A percentile compares a stretch with the other conserved stretches of the same genome.
Conservation (phyloP, 37 sponge, comb jelly and placozoan genomes). For the Oopsacas minuta region DNA sequence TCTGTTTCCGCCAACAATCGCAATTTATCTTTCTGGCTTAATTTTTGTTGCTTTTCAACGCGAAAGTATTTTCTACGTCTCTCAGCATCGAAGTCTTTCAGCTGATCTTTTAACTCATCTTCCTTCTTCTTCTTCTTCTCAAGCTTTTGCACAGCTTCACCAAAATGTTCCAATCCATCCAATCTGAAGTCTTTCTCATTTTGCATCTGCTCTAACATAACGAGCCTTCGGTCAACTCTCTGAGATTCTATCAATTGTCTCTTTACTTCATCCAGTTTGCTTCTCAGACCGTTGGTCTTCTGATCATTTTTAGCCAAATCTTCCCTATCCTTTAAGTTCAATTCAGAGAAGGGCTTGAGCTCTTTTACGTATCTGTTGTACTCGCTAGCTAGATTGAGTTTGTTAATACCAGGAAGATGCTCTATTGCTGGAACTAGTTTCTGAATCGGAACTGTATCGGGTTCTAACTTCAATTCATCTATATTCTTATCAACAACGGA, state of each 20-base stretch:
- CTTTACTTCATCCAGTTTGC: neutral
- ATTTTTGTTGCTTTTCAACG: neutral
- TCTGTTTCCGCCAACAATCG: neutral
- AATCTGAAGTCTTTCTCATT: neutral
- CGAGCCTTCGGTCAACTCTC: neutral
- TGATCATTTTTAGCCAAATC: neutral
- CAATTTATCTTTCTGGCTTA: slow-evolving; percentile 2
- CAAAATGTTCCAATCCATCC: neutral
- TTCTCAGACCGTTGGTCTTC: neutral
- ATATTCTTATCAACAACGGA: too few species aligned
- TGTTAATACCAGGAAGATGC: neutral
- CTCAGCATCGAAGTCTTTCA: neutral
- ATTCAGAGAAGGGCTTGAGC: neutral
- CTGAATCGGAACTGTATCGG: neutral
- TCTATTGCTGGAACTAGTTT: neutral
- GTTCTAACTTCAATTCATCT: neutral
- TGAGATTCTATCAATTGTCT: neutral
- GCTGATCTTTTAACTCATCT: neutral
- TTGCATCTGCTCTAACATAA: neutral
- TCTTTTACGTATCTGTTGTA: neutral
- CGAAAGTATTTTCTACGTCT: neutral
- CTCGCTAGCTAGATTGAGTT: neutral
- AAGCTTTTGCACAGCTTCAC: neutral
- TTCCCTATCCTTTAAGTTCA: neutral
- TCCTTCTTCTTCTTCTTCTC: neutral